A percentile compares a stretch with the other conserved stretches of the same genome.
Evolutionary conservation across 2,888 invertebrate genomes (phyloP).

Genomic region (Itoplectis maculator): DNA sequence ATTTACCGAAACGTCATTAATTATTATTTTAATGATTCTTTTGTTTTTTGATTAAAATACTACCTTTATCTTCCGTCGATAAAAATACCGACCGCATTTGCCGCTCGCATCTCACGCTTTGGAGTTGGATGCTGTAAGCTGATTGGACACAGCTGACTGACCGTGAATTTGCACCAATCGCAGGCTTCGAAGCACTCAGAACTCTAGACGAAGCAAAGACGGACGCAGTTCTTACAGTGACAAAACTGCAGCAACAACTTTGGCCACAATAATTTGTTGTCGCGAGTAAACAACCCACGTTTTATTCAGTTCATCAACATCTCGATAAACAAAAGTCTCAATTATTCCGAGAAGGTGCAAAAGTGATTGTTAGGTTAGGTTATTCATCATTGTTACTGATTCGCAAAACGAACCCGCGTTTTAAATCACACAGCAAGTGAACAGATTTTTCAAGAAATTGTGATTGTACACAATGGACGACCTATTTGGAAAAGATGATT

Average conservation of each 20-base stretch:
- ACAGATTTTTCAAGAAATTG: not conserved
- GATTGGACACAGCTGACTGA: not conserved
- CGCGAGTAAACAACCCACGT: slow-evolving; percentile 7
- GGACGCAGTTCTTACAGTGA: too few relatives aligned
- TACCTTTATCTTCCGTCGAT: too few relatives aligned
- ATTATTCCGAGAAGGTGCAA: not conserved
- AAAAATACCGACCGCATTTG: too few relatives aligned
- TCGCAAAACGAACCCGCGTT: not conserved
- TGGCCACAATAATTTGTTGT: not conserved
- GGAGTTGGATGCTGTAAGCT: not conserved
- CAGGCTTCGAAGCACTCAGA: not conserved
- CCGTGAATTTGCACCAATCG: not conserved
- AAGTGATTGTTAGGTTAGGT: not conserved
- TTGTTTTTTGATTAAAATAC: not conserved
- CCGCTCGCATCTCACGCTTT: not conserved
- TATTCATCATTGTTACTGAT: not conserved
- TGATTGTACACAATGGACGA: slow-evolving; percentile 74
- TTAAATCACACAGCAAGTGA: not conserved
- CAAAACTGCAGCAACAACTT: not conserved
- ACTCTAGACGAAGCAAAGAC: not conserved
- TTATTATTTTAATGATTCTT: not conserved
- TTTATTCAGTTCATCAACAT: not conserved
- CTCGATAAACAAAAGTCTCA: not conserved
- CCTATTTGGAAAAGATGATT: slow-evolving; percentile 80
- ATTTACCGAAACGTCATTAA: slow-evolving; percentile 19